A percentile compares a stretch with the other conserved stretches of the same genome.
Conservation (phyloP, 1,140 invertebrate genomes). For the Zelostemma sp. region DNA sequence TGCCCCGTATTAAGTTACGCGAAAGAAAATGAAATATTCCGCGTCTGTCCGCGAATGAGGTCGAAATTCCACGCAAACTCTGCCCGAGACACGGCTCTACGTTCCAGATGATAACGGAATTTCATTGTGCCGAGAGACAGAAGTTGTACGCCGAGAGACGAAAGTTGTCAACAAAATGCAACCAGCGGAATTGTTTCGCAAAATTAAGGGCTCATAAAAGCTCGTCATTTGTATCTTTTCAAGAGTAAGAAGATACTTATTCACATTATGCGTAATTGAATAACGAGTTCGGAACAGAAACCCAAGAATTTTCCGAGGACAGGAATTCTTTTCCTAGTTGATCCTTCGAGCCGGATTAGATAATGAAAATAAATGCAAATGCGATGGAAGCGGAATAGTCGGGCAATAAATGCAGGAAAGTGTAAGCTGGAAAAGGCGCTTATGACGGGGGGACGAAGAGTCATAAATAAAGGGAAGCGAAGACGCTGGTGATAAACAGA, state of each 20-base stretch:
- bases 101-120: slow-evolving; percentile 44
- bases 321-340: background rate
- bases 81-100: slow-evolving; percentile 37
- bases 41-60: slow-evolving; percentile 35
- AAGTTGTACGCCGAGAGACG: slow-evolving; percentile 37
- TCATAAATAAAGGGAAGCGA: slow-evolving; percentile 29
- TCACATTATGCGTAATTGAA: too few species aligned
- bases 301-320: slow-evolving; percentile 18
- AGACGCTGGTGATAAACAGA: slow-evolving; percentile 28
- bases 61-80: slow-evolving; percentile 41
- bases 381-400: background rate
- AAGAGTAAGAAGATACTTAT: slow-evolving; percentile 16
- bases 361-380: slow-evolving; percentile 1
- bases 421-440: background rate
- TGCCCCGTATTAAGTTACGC: slow-evolving; percentile 36
- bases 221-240: slow-evolving; percentile 14
- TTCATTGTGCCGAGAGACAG: slow-evolving; percentile 37
- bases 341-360: slow-evolving; percentile 2
- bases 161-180: slow-evolving; percentile 42
- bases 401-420: slow-evolving; percentile 10
- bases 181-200: slow-evolving; percentile 33
- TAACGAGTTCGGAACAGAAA: too few species aligned
- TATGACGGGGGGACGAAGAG: slow-evolving; percentile 17
- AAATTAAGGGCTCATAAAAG: slow-evolving; percentile 28
- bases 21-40: slow-evolving; percentile 42